Evolutionary conservation across 1,140 invertebrate species (phyloP), one percentile per base, ranked within the genome.

Genomic region (Drosophila mayri): DNA sequence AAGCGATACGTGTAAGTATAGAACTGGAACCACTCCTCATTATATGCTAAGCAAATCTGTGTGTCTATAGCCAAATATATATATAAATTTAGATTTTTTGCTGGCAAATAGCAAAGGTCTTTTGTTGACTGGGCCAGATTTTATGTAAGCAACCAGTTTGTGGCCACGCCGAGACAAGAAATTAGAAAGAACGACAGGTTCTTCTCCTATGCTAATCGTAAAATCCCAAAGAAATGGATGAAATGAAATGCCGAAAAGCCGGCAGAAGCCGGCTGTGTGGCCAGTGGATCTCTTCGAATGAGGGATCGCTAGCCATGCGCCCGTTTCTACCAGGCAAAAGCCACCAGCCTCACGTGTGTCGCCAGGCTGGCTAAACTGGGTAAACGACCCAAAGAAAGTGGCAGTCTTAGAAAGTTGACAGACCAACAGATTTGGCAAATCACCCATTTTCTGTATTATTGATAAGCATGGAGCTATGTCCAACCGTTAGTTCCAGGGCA

Each of bases 1-100:
- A 95, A 91, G 97, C 97, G 60, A 91, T 96, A 91, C 95, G 96
- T 94, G 97, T 98, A 95, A 96, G 95, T 95, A 72, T 84, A 63
- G 52, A 55, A 40, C 16, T 43, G 30, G 28, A 28, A 47, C 7
- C 35, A 12, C 14, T n/a, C 52, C 22, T 37, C 55, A 22, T 25
- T 32, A 67, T 64, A 57, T 43, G 20, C 40, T 44, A 54, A 40
- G 63, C 25, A 41, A 52, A 64, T 28, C 10, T 11, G 60, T 49
- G 52, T 66, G 46, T 47, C 8, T 25, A 30, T 50, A 44, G 50
- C 10, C 47, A 50, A 30, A 25, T 20, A 25, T 37, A 25, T 40
- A 40, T 40, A 55, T 61, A 25, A 61, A 79, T 79, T 59, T 37
- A 18, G 25, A 38, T 55, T 59, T 54, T 41, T 57, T 37, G 22